Evolutionary conservation across 2,113 vertebrate species (phyloP).

Genomic region (Sialia sialis): DNA sequence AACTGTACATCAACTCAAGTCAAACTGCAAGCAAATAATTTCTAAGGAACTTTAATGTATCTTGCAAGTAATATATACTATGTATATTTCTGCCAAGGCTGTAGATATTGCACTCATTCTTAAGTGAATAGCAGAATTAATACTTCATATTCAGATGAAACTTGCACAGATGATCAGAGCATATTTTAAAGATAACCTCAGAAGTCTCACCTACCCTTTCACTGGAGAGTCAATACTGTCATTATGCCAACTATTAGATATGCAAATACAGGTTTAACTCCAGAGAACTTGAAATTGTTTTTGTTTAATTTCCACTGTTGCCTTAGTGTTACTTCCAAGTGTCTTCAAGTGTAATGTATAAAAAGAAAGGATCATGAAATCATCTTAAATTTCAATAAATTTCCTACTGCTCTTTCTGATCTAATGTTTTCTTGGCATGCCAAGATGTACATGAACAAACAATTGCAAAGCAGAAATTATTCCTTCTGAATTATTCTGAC

Average conservation of each 20-base stretch:
- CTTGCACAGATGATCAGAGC: neutral
- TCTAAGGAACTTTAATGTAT: neutral
- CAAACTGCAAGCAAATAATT: neutral
- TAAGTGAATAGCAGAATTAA: neutral
- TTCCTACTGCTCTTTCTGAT: neutral
- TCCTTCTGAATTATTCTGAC: neutral
- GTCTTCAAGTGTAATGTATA: neutral
- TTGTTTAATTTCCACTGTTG: neutral
- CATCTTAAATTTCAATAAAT: neutral
- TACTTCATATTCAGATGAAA: neutral
- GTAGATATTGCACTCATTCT: neutral
- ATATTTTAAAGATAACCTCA: neutral
- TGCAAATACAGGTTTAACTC: neutral
- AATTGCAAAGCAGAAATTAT: neutral
- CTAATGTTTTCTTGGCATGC: neutral
- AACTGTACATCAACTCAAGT: neutral
- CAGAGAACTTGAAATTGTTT: neutral
- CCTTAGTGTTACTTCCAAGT: neutral
- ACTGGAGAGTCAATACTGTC: neutral
- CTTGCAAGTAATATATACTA: neutral
- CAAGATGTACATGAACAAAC: neutral
- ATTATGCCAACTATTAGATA: neutral
- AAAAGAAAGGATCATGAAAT: neutral
- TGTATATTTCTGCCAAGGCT: neutral
- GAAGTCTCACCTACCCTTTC: neutral